A percentile compares a stretch with the other conserved stretches of the same genome.
Evolutionary conservation across 2,113 vertebrate species (phyloP).

Genomic region (Pituophis catenifer): DNA sequence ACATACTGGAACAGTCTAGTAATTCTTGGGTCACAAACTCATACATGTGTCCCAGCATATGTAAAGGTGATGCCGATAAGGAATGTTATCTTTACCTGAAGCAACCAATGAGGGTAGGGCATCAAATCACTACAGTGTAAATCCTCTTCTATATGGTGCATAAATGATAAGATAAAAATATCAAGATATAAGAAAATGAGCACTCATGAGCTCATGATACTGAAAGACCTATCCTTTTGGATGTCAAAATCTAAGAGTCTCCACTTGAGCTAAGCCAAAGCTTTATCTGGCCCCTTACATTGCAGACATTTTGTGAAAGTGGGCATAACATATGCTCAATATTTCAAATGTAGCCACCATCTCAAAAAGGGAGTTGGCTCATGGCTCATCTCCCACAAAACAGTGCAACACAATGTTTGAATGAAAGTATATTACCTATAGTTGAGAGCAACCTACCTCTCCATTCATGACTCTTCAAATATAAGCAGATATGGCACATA

Average conservation of each 20-base stretch:
- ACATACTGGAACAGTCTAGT: background rate
- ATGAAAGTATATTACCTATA: background rate
- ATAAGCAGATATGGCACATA: background rate
- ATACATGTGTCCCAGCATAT: background rate
- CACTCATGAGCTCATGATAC: background rate
- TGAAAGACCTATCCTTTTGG: background rate
- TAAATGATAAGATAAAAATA: background rate
- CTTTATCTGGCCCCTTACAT: background rate
- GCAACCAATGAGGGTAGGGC: background rate
- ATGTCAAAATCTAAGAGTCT: background rate
- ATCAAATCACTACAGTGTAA: background rate
- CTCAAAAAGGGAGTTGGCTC: background rate
- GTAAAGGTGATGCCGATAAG: background rate
- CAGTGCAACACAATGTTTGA: background rate
- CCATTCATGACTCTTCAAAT: background rate
- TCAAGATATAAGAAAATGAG: background rate
- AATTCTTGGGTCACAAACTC: background rate
- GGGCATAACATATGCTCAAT: background rate
- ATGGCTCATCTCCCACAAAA: background rate
- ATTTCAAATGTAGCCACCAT: background rate
- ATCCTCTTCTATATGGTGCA: background rate
- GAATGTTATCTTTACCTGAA: background rate
- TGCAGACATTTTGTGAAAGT: background rate
- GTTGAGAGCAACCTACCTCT: background rate
- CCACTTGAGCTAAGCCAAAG: background rate